Evolutionary conservation across 2,888 invertebrate genomes (phyloP).

Genomic region (Acronicta alni): DNA sequence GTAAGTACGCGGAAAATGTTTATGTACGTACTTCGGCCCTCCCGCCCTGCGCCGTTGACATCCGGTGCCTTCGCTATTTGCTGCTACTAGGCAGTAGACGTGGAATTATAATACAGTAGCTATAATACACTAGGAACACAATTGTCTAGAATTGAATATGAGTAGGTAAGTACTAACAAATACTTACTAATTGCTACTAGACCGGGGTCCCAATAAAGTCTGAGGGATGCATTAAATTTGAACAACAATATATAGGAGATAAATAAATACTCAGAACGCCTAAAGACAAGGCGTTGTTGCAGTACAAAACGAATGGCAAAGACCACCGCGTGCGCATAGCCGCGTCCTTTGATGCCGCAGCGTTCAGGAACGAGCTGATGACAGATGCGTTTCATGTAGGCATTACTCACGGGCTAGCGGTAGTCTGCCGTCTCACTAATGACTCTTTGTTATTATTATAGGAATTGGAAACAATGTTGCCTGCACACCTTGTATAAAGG

Average conservation of each 20-base stretch:
- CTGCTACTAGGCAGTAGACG: slow-evolving; percentile 59
- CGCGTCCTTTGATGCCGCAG: slow-evolving; percentile 52
- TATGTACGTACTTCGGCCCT: slow-evolving; percentile 79
- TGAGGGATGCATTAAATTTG: too few relatives aligned
- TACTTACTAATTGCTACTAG: too few relatives aligned
- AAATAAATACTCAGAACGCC: slow-evolving; percentile 44
- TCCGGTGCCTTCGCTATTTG: slow-evolving; percentile 77
- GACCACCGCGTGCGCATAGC: slow-evolving; percentile 57
- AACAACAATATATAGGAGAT: too few relatives aligned
- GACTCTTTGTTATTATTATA: slow-evolving; percentile 43
- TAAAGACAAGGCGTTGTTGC: slow-evolving; percentile 45
- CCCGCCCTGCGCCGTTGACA: slow-evolving; percentile 79
- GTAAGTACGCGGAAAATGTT: slow-evolving; percentile 89
- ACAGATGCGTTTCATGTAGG: slow-evolving; percentile 56
- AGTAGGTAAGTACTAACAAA: background rate
- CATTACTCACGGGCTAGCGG: slow-evolving; percentile 39
- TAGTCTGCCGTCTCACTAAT: slow-evolving; percentile 36
- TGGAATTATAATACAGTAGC: slow-evolving; percentile 56
- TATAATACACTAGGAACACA: slow-evolving; percentile 48
- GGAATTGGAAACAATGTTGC: slow-evolving; percentile 30
- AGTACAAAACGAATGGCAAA: slow-evolving; percentile 41
- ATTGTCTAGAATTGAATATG: slow-evolving; percentile 26
- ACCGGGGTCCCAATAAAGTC: background rate
- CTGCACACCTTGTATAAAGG: background rate
- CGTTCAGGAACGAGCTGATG: slow-evolving; percentile 45